Percentiles rank a stretch among this genome's conserved stretches.
Conservation (phyloP, 92 coral and sea anemone species). For the Nematostella vectensis region DNA sequence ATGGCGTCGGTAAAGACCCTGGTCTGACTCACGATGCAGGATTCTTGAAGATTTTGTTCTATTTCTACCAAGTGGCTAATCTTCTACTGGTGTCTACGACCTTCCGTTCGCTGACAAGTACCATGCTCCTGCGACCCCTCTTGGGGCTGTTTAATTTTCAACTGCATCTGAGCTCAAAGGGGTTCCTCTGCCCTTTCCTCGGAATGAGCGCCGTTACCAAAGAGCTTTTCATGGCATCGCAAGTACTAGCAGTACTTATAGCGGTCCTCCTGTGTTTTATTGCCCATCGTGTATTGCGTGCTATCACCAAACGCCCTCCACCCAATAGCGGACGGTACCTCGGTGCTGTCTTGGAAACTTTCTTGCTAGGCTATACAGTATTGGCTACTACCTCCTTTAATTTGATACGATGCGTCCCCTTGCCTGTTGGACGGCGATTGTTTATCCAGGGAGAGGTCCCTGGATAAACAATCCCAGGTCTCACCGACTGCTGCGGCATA, state of each 20-base stretch:
- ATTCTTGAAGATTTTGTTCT: conserved; percentile 59
- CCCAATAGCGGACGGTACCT: conserved; percentile 49
- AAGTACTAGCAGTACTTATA: conserved; percentile 35
- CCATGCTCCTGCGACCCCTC: conserved; percentile 31
- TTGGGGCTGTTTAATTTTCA: conserved; percentile 63
- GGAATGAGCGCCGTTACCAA: conserved; percentile 75
- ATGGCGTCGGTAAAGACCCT: too few relatives aligned
- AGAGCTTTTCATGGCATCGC: conserved; percentile 33
- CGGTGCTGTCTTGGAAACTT: conserved; percentile 54
- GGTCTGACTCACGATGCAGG: too few relatives aligned
- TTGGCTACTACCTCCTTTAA: conserved; percentile 44
- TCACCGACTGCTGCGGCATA: conserved; percentile 53
- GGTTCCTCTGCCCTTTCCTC: conserved; percentile 62
- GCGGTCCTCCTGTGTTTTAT: conserved; percentile 21
- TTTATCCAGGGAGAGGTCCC: conserved; percentile 50
- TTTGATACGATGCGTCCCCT: conserved; percentile 54
- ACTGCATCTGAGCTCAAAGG: conserved; percentile 10
- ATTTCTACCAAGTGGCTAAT: conserved; percentile 72
- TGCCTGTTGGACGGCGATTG: conserved; percentile 43
- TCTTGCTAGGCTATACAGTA: conserved; percentile 76
- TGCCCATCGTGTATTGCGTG: conserved; percentile 24
- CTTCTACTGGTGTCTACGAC: conserved; percentile 41
- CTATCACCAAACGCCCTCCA: conserved; percentile 19
- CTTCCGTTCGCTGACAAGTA: conserved; percentile 5
- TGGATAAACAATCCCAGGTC: too few relatives aligned